These are phyloP conservation scores for Microcebus ravelobensis DNA, from an alignment of 2,113 vertebrate genomes.

Conservation along the genomic window DNA sequence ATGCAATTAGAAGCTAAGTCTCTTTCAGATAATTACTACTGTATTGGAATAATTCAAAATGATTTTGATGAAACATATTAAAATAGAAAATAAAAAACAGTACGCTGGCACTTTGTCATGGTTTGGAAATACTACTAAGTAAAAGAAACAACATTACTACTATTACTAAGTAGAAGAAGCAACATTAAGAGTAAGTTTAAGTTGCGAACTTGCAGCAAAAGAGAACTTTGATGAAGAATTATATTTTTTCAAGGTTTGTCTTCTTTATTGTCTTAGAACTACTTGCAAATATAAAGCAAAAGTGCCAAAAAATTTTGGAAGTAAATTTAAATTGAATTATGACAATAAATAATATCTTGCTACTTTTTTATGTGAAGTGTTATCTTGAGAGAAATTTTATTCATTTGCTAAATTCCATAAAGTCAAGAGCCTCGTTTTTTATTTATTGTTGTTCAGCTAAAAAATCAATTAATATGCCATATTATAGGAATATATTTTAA, in stretches of 20 bases:
- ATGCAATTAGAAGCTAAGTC: background rate
- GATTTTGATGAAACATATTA: background rate
- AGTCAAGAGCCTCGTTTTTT: background rate
- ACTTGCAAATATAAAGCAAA: conserved; percentile 20
- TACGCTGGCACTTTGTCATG: background rate
- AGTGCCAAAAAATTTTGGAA: background rate
- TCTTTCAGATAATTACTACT: background rate
- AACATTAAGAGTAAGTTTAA: background rate
- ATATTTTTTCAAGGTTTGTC: background rate
- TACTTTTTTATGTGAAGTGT: conserved; percentile 33
- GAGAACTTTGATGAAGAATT: background rate
- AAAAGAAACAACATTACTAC: no score
- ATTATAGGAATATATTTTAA: background rate
- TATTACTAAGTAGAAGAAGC: background rate
- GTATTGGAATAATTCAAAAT: background rate
- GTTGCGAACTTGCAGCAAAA: background rate
- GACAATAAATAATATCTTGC: conserved; percentile 11
- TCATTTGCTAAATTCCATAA: conserved; percentile 22
- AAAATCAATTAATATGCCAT: background rate
- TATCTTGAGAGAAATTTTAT: conserved; percentile 45
- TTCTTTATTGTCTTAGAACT: background rate
- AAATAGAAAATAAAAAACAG: background rate
- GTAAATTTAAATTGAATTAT: conserved; percentile 21
- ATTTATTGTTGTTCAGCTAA: conserved; percentile 23
- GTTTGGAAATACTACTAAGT: background rate